A percentile compares a stretch with the other conserved stretches of the same genome.
Conservation (phyloP, 2,888 invertebrate genomes). For the Koerneria pararmatus region DNA sequence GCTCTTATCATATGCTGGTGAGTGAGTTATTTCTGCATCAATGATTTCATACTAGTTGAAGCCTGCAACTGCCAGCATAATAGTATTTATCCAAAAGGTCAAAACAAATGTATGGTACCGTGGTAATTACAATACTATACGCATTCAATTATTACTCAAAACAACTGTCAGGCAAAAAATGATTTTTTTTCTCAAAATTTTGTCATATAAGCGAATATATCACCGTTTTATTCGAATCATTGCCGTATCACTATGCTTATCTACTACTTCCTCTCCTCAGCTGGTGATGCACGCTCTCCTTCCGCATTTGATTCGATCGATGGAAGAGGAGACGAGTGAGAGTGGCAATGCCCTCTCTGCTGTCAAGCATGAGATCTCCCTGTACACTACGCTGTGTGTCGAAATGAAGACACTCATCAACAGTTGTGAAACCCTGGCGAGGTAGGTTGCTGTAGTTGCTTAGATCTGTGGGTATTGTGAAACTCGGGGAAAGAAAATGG, state of each 20-base stretch:
- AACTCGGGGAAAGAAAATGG: too few relatives aligned
- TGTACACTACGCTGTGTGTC: constrained; percentile 84
- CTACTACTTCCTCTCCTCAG: constrained; percentile 29
- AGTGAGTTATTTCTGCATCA: constrained; percentile 16
- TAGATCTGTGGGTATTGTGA: too few relatives aligned
- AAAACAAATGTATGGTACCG: too few relatives aligned
- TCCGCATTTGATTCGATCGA: constrained; percentile 88
- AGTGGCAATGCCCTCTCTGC: constrained; percentile 71
- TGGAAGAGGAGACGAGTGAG: constrained; percentile 81
- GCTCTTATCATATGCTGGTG: constrained; percentile 66
- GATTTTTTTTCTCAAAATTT: not conserved
- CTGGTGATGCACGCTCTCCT: constrained; percentile 83
- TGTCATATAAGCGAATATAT: not conserved
- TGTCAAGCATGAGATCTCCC: constrained; percentile 83
- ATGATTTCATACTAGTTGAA: too few relatives aligned
- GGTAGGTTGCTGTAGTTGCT: constrained; percentile 68
- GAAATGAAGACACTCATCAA: constrained; percentile 91
- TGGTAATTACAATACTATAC: too few relatives aligned
- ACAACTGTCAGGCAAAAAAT: not conserved
- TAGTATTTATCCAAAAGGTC: too few relatives aligned
- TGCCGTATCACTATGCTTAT: too few relatives aligned
- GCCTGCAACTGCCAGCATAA: too few relatives aligned
- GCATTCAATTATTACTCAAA: not conserved
- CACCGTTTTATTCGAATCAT: not conserved
- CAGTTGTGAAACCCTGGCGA: constrained; percentile 90